Evolutionary conservation across 2,888 invertebrate genomes (phyloP).

Genomic region (Macroteleia sp.): DNA sequence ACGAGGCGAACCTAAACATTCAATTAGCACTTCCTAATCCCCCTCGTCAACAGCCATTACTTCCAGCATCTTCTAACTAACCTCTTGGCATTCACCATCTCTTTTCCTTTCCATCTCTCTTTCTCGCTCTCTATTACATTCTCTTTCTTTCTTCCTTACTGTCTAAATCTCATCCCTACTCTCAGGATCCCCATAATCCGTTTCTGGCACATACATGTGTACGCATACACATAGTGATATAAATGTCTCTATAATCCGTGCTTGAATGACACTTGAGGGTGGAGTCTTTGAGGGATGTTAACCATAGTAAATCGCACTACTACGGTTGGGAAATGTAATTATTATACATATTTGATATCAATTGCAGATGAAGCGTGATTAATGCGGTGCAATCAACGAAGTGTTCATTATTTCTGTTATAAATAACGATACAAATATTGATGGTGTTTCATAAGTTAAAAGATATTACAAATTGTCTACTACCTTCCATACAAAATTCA

Average conservation of each 20-base stretch:
- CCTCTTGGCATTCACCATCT: conserved; percentile 60
- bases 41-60: conserved; percentile 83
- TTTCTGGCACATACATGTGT: conserved; percentile 68
- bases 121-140: conserved; percentile 55
- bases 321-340: conserved; percentile 52
- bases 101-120: conserved; percentile 49
- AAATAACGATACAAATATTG: background rate
- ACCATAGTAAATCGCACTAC: conserved; percentile 78
- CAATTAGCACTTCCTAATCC: conserved; percentile 84
- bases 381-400: background rate
- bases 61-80: conserved; percentile 82
- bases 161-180: conserved; percentile 53
- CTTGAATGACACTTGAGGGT: conserved; percentile 81
- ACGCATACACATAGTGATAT: conserved; percentile 64
- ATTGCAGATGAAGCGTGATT: conserved; percentile 25
- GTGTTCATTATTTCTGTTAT: background rate
- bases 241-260: conserved; percentile 61
- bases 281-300: conserved; percentile 73
- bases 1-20: conserved; percentile 79
- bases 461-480: too few relatives aligned
- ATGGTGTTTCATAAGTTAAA: too few relatives aligned
- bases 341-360: conserved; percentile 51
- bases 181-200: conserved; percentile 71
- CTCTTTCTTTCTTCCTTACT: conserved; percentile 62
- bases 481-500: too few relatives aligned